Evolutionary conservation across 1,140 invertebrate genomes (phyloP).

Genomic region (Penaeus chinensis): DNA sequence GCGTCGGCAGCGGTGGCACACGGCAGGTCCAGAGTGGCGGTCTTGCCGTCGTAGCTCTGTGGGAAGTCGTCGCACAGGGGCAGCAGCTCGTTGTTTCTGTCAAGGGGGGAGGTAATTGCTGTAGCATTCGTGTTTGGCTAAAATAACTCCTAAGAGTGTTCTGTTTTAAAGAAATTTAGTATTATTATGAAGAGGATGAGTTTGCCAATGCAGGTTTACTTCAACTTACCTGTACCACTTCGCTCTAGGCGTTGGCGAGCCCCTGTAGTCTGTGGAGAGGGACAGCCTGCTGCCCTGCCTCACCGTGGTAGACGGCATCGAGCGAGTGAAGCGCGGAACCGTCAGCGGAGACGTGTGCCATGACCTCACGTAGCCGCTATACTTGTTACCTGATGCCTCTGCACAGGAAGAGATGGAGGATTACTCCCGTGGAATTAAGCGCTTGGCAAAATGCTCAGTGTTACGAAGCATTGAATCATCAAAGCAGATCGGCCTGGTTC

Average conservation of each 20-base stretch:
- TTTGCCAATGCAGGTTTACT: too few relatives aligned
- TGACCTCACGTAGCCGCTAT: conserved; percentile 57
- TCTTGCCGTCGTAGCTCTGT: conserved; percentile 50
- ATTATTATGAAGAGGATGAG: neutral
- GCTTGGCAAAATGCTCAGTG: neutral
- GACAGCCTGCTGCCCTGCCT: conserved; percentile 74
- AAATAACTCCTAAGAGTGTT: neutral
- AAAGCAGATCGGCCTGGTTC: too few relatives aligned
- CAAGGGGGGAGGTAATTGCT: neutral
- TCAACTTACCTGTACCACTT: conserved; percentile 79
- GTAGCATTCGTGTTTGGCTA: neutral
- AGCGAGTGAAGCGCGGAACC: conserved; percentile 78
- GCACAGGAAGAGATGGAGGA: neutral
- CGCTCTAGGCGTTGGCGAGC: conserved; percentile 77
- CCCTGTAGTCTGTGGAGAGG: conserved; percentile 78
- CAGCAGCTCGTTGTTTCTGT: conserved; percentile 61
- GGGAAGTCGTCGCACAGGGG: conserved; percentile 57
- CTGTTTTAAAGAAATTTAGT: neutral
- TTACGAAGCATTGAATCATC: neutral
- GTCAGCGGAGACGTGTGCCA: conserved; percentile 65
- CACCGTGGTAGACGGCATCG: conserved; percentile 76
- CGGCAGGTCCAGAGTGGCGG: conserved; percentile 88
- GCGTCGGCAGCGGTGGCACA: conserved; percentile 83
- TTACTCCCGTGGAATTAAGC: neutral
- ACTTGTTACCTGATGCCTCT: conserved; percentile 63